Percentiles rank a stretch among this genome's conserved stretches.
Evolutionary conservation across 2,113 vertebrate genomes (phyloP).

Genomic region (Tyrannus savana): DNA sequence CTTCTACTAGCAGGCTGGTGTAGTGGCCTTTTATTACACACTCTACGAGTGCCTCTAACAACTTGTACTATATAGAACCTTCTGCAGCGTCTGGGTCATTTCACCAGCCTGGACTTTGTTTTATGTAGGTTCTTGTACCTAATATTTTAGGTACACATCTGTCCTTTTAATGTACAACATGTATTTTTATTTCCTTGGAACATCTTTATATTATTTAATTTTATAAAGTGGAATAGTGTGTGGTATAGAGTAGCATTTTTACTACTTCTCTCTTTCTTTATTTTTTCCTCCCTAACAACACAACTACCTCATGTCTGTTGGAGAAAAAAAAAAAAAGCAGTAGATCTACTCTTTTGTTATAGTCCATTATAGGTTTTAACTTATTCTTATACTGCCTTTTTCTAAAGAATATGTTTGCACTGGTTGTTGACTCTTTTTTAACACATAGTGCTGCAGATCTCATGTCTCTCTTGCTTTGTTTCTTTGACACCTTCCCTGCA

Average conservation of each 20-base stretch:
- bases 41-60: conserved; percentile 82
- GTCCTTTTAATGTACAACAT: conserved; percentile 54
- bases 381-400: conserved; percentile 67
- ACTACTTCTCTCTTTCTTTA: conserved; percentile 52
- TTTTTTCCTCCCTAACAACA: conserved; percentile 72
- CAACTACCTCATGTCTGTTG: conserved; percentile 81
- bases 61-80: conserved; percentile 62
- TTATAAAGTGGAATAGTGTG: conserved; percentile 74
- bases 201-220: conserved; percentile 72
- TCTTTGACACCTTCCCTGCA: not conserved
- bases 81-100: conserved; percentile 49
- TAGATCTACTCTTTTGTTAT: conserved; percentile 24
- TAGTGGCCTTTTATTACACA: conserved; percentile 76
- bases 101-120: conserved; percentile 50
- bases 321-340: conserved; percentile 54
- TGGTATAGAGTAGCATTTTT: conserved; percentile 71
- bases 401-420: conserved; percentile 65
- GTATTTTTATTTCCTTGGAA: conserved; percentile 66
- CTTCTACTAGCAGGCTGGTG: conserved; percentile 28
- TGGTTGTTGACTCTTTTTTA: conserved; percentile 49
- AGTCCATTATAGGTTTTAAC: conserved; percentile 43
- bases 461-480: not conserved
- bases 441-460: not conserved
- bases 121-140: conserved; percentile 62
- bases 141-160: conserved; percentile 52